Percentiles rank a stretch among this genome's conserved stretches.
Evolutionary conservation across 2,113 vertebrate genomes (phyloP).

Genomic region (Phalacrocorax brasilianus): DNA sequence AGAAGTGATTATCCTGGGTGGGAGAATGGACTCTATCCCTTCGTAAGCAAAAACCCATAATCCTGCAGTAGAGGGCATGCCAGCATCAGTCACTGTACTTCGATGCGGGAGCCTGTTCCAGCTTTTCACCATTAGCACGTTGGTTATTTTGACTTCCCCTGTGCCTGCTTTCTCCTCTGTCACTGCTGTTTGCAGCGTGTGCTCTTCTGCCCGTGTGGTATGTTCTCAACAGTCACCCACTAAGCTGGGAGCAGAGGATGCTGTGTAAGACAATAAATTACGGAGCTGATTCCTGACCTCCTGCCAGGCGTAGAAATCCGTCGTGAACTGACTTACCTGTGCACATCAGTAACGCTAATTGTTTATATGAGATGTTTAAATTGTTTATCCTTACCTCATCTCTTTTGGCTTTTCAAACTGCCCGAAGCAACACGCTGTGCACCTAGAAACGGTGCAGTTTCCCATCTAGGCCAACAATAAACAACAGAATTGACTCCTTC

Average conservation of each 20-base stretch:
- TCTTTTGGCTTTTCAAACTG: neutral
- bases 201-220: neutral
- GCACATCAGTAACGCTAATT: neutral
- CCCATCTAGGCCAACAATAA: neutral
- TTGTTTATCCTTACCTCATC: neutral
- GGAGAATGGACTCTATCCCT: neutral
- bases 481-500: neutral
- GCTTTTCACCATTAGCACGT: neutral
- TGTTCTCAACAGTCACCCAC: fast-evolving
- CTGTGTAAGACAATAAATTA: neutral
- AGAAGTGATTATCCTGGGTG: neutral
- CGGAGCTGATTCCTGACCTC: neutral
- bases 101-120: neutral
- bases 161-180: neutral
- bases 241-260: neutral
- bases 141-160: neutral
- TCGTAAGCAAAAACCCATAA: fast-evolving
- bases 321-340: neutral
- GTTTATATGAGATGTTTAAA: neutral
- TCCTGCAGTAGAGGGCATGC: neutral
- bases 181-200: fast-evolving
- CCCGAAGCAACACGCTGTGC: neutral
- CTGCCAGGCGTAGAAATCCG: neutral
- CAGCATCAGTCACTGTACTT: neutral
- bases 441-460: neutral